Evolutionary conservation across 1,140 invertebrate genomes (phyloP).

Genomic region (Drosophila murphyi): DNA sequence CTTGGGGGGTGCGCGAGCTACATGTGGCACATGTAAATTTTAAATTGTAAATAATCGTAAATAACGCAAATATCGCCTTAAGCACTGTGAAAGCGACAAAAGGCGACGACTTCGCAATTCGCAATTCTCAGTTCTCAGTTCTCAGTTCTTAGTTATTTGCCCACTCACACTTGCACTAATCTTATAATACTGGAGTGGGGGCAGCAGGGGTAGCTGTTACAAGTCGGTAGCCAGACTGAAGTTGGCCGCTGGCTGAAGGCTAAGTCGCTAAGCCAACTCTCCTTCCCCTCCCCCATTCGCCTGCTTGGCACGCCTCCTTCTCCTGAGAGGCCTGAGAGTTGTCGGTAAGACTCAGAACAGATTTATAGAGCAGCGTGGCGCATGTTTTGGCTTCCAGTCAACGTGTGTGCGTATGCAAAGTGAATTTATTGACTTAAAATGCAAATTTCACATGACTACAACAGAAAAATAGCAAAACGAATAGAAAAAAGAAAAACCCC

Average conservation of each 20-base stretch:
- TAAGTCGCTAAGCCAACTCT: slow-evolving; percentile 48
- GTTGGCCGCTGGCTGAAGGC: slow-evolving; percentile 58
- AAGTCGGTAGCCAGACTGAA: slow-evolving; percentile 71
- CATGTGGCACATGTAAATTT: slow-evolving; percentile 73
- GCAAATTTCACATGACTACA: slow-evolving; percentile 71
- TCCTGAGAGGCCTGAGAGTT: slow-evolving; percentile 28
- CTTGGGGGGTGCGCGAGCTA: slow-evolving; percentile 8
- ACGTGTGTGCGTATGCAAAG: slow-evolving; percentile 73
- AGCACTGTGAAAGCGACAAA: slow-evolving; percentile 70
- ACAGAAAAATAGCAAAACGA: slow-evolving; percentile 11
- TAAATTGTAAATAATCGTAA: slow-evolving; percentile 83
- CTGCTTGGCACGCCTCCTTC: neutral
- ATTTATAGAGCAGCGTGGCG: slow-evolving; percentile 77
- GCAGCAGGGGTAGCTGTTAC: slow-evolving; percentile 31
- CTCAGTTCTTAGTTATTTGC: slow-evolving; percentile 46
- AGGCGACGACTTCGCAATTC: slow-evolving; percentile 46
- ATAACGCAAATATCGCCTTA: slow-evolving; percentile 81
- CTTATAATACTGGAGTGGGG: slow-evolving; percentile 46
- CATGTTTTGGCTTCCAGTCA: slow-evolving; percentile 55
- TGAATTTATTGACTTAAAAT: slow-evolving; percentile 84
- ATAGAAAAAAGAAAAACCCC: slow-evolving; percentile 40
- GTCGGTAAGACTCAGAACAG: slow-evolving; percentile 51
- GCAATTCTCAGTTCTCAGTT: slow-evolving; percentile 34
- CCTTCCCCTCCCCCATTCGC: neutral
- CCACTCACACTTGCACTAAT: slow-evolving; percentile 65